A percentile compares a stretch with the other conserved stretches of the same genome.
Conservation (phyloP, 2,113 vertebrate genomes). For the Nycticorax nycticorax region DNA sequence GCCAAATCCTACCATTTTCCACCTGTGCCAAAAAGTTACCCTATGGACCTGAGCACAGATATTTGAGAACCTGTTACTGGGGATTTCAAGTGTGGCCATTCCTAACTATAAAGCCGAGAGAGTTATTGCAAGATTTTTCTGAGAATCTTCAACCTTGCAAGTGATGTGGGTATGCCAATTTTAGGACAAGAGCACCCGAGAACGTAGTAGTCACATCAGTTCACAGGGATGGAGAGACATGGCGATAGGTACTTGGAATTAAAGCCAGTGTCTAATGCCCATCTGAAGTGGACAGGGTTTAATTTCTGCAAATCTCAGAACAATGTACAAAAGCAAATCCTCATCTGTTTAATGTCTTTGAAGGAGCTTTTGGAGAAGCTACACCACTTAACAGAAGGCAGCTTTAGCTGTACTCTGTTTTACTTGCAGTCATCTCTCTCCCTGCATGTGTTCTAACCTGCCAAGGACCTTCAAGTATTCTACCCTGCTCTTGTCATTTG, state of each 20-base stretch:
- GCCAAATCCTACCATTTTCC: background rate
- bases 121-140: background rate
- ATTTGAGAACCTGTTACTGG: background rate
- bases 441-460: background rate
- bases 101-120: background rate
- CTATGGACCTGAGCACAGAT: background rate
- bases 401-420: background rate
- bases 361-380: background rate
- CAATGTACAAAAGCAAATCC: background rate
- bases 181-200: background rate
- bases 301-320: background rate
- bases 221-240: background rate
- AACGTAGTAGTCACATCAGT: background rate
- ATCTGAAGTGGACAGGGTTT: background rate
- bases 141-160: background rate
- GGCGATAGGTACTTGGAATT: background rate
- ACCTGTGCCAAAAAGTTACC: background rate
- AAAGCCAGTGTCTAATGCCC: background rate
- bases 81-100: background rate
- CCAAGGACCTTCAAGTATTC: background rate
- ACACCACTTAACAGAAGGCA: background rate
- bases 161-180: background rate
- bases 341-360: background rate
- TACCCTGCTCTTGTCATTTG: background rate
- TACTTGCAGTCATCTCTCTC: background rate